Evolutionary conservation across 2,113 vertebrate genomes (phyloP), one percentile per base, ranked within the genome.

Genomic region (Amphilophus citrinellus): DNA sequence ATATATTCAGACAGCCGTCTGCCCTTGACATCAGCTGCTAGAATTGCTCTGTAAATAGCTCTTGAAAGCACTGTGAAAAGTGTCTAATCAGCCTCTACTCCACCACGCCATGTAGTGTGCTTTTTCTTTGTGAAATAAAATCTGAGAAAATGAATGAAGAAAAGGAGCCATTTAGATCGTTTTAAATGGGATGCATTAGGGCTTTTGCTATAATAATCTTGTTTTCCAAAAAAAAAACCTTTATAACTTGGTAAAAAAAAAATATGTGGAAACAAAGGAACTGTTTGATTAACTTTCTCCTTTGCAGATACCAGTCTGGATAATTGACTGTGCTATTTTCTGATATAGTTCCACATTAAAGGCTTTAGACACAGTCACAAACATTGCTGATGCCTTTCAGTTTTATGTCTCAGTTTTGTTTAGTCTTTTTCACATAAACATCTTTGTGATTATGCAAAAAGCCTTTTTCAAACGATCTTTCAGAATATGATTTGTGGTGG

Each of bases 361-460:
- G 53, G 17, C 4, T 18, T 66, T 15, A 77, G 24, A 13, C 68
- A 77, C 13, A 68, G 2, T 60, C 37, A 47, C 4, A 84, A 63
- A 75, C 35, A 65, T 20, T 35, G 15, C 30, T 84, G n/a, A 76
- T 57, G 17, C 14, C 20, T 76, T 53, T 80, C 11, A 39, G 17
- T 37, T 62, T 2, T 20, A 20, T 30, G 6, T 10, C 35, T 35
- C 35, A 7, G 35, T 2, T 1, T 53, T 73, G 27, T 60, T 30
- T 13, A 68, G 44, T 18, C 9, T 7, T 0, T 7, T 10, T 0
- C 1, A 50, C 65, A 71, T 0, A 30, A 71, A 53, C 14, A 4
- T 83, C 37, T n/a, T 44, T n/a, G 3, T 35, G 35, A 50, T 78
- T 11, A 10, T 27, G 22, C n/a, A 44, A 63, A 73, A 59, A 27